These are phyloP conservation scores for Zingel zingel DNA, from an alignment of 2,113 vertebrate genomes.

Conservation along the genomic window DNA sequence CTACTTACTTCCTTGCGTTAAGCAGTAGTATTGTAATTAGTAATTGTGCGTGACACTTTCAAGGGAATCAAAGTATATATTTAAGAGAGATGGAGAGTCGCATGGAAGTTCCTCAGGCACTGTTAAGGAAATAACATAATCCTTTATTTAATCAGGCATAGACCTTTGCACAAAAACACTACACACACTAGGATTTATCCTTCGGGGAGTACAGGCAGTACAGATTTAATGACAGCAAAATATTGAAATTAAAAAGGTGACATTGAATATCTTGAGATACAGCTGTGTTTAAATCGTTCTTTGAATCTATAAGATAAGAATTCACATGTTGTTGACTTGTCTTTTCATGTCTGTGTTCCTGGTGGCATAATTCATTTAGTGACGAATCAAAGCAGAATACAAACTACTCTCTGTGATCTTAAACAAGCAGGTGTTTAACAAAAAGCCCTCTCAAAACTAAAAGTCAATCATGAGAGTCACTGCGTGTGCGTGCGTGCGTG, in stretches of 20 bases:
- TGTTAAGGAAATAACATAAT: slow-evolving; percentile 59
- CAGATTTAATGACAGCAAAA: slow-evolving; percentile 71
- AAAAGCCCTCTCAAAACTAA: slow-evolving; percentile 27
- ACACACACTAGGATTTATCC: slow-evolving; percentile 35
- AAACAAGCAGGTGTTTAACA: slow-evolving; percentile 48
- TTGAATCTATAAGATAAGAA: slow-evolving; percentile 43
- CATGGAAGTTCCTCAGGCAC: slow-evolving; percentile 48
- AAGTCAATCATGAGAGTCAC: slow-evolving; percentile 13
- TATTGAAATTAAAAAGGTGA: slow-evolving; percentile 58
- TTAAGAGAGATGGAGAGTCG: slow-evolving; percentile 42
- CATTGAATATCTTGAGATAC: slow-evolving; percentile 70
- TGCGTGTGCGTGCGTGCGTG: not conserved
- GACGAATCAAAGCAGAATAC: slow-evolving; percentile 40
- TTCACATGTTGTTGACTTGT: slow-evolving; percentile 34
- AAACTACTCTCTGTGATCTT: slow-evolving; percentile 48
- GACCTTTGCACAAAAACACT: slow-evolving; percentile 23
- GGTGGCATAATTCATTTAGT: slow-evolving; percentile 39
- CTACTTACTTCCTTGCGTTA: slow-evolving; percentile 34
- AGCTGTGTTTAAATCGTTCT: slow-evolving; percentile 20
- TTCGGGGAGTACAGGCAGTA: slow-evolving; percentile 28
- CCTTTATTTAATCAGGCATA: slow-evolving; percentile 56
- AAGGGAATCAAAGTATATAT: slow-evolving; percentile 55
- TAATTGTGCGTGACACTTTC: slow-evolving; percentile 58
- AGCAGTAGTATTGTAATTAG: slow-evolving; percentile 48
- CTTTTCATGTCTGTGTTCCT: slow-evolving; percentile 40